phyloP scores from a whole-genome alignment of 2,888 invertebrate species.

The Incurvaria masculella region DNA sequence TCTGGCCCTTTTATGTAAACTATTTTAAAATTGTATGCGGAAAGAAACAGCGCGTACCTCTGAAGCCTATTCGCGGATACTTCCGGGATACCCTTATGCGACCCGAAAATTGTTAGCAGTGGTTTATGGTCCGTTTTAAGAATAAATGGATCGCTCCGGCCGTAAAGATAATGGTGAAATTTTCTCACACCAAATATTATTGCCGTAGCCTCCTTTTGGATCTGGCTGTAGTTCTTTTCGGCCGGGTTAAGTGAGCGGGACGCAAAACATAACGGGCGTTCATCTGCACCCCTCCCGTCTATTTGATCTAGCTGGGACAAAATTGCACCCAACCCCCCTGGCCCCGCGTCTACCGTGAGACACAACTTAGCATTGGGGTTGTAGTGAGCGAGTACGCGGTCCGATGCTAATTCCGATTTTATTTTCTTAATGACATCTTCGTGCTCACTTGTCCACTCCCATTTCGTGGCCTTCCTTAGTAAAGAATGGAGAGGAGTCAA shows the following conservation, averaged over 20 bases:
- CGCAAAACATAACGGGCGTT: no score
- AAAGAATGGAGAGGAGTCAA: constrained; percentile 8
- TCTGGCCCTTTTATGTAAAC: constrained; percentile 1
- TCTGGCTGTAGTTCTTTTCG: constrained; percentile 3
- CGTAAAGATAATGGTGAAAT: constrained; percentile 3
- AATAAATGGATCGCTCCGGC: not conserved
- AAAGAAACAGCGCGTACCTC: constrained; percentile 2
- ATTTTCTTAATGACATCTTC: constrained; percentile 12
- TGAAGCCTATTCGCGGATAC: constrained; percentile 2
- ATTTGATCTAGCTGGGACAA: constrained; percentile 14
- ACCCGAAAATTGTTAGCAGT: constrained; percentile 1
- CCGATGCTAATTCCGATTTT: constrained; percentile 14
- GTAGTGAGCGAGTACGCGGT: constrained; percentile 16
- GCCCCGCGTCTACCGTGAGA: constrained; percentile 18
- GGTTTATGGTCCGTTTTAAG: constrained; percentile 4
- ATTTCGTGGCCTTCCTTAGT: constrained; percentile 6
- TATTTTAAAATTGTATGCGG: constrained; percentile 1
- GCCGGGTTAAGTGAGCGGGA: no score
- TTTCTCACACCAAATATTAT: constrained; percentile 3
- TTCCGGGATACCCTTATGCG: constrained; percentile 2
- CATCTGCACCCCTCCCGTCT: no score
- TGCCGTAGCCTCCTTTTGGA: constrained; percentile 3
- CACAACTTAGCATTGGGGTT: constrained; percentile 14
- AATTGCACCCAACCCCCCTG: constrained; percentile 16
- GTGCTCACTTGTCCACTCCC: constrained; percentile 11